These are phyloP conservation scores for Drosophila kepulauana DNA, from an alignment of 1,140 invertebrate species.

Conservation along the genomic window DNA sequence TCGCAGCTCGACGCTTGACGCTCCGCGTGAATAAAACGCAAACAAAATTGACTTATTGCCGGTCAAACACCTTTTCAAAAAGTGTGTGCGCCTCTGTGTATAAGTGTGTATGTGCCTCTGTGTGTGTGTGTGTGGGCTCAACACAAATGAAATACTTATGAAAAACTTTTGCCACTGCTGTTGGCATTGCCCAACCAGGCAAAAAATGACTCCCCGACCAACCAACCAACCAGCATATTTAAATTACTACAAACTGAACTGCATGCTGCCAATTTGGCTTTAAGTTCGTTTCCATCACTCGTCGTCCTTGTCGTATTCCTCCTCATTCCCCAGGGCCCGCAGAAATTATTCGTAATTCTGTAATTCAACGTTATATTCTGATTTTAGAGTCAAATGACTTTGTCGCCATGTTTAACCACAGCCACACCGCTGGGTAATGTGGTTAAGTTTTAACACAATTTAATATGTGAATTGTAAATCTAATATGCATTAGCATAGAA, in stretches of 20 bases:
- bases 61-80: slow-evolving; percentile 80
- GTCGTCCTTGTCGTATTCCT: too few relatives aligned
- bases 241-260: slow-evolving; percentile 70
- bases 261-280: slow-evolving; percentile 64
- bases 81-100: slow-evolving; percentile 46
- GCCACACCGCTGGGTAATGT: background rate
- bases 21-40: slow-evolving; percentile 73
- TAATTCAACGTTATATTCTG: background rate
- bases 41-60: slow-evolving; percentile 83
- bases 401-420: background rate
- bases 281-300: slow-evolving; percentile 38
- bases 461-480: too few relatives aligned
- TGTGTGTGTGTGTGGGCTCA: slow-evolving; percentile 33
- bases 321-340: background rate
- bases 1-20: background rate
- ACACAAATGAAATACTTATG: slow-evolving; percentile 78
- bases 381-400: slow-evolving; percentile 6
- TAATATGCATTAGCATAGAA: too few relatives aligned
- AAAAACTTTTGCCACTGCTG: slow-evolving; percentile 65
- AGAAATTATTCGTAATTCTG: slow-evolving; percentile 8
- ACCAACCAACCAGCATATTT: slow-evolving; percentile 62
- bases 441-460: too few relatives aligned
- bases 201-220: slow-evolving; percentile 33
- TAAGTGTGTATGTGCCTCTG: slow-evolving; percentile 44
- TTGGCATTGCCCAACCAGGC: slow-evolving; percentile 10